Evolutionary conservation across 2,797 vertebrate species (phyloP).

Genomic region (Dipus sagitta): DNA sequence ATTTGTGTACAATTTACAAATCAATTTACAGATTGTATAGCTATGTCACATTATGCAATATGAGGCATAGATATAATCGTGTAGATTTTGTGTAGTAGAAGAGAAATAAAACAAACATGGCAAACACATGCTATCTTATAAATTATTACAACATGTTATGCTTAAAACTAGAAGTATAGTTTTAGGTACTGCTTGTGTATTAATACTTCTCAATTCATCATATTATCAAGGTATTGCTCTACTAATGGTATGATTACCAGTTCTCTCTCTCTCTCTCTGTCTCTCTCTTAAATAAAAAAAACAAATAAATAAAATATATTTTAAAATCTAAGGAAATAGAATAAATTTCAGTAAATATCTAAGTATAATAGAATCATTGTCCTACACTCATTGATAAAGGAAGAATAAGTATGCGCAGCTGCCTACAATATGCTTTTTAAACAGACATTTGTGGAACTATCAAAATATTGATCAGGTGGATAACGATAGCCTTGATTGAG

Average conservation of each 20-base stretch:
- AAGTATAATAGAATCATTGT: slow-evolving; percentile 20
- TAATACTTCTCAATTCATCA: slow-evolving; percentile 1
- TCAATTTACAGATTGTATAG: slow-evolving; percentile 4
- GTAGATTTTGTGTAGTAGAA: neutral
- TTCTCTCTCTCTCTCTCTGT: too few species aligned
- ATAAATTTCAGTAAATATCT: too few species aligned
- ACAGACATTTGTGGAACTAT: slow-evolving; percentile 35
- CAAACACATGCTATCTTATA: neutral
- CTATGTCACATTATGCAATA: neutral
- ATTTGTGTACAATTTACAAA: slow-evolving; percentile 20
- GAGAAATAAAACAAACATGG: slow-evolving; percentile 24
- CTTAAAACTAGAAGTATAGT: neutral
- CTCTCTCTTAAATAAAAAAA: too few species aligned
- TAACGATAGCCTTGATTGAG: neutral
- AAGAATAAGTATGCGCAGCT: neutral
- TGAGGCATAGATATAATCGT: neutral
- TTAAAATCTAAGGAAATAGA: neutral
- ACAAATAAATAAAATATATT: too few species aligned
- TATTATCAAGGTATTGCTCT: slow-evolving; percentile 1
- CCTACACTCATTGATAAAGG: neutral
- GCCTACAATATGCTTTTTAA: slow-evolving; percentile 20
- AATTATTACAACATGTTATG: neutral
- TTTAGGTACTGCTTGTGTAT: neutral
- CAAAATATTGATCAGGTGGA: slow-evolving; percentile 2
- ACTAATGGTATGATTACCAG: neutral